Base-by-base conservation (phyloP, 1,140 invertebrate genomes). In the Nasonia longicornis region DNA sequence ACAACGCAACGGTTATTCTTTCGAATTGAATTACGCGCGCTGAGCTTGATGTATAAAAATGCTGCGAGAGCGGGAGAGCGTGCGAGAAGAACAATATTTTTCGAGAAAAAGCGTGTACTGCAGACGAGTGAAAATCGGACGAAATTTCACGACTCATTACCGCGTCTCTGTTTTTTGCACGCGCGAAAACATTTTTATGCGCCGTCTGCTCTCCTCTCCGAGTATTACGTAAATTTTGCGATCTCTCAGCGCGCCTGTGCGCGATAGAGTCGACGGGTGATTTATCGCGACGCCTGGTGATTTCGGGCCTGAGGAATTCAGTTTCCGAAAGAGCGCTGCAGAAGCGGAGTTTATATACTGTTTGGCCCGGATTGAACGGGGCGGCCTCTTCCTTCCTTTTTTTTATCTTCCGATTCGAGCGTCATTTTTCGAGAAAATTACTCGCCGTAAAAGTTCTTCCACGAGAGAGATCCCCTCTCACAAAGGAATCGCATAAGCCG, bases 121-220 rank as follows among this genome's bases (percentile, higher is more conserved):
- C 31, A 35, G 20, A 67, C 67, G 22, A 74, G 16, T 72, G 77
- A 74, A 77, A 77, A 77, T 72, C 70, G n/a, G 64, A 42, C 64
- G 64, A 42, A 80, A 73, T 80, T 80, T 80, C 66, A 80, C 78
- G 70, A 66, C 58, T 73, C 78, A 67, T 74, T 80, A 74, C 64
- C 31, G 31, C 16, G 48, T 66, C 63, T 42, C 31, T 35, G 31
- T 35, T 79, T 70, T 70, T 78, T 63, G 45, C 73, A 63, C 22
- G n/a, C 22, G 63, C 58, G 38, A 45, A 73, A 52, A 52, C 20
- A 8, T 73, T 73, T 79, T 45, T 79, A 72, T 64, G 11, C 31
- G 12, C 14, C 26, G 26, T 31, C 7, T 29, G 12, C 67, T 29
- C 29, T 26, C 12, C 8, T 12, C 11, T 29, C 8, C 3, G 12